phyloP scores from a whole-genome alignment of 2,888 invertebrate species.

The Unio pictorum region DNA sequence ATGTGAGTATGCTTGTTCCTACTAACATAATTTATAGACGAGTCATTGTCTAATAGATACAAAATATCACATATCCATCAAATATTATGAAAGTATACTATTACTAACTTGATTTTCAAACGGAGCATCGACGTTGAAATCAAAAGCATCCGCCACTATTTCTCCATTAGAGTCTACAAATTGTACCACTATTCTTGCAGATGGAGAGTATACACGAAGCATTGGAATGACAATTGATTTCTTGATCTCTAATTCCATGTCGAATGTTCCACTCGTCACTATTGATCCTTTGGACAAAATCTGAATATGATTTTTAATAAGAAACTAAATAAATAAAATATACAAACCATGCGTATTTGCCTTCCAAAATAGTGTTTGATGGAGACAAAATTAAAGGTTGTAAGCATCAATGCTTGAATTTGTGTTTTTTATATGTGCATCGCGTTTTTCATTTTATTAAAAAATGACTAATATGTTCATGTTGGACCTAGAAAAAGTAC shows the following conservation, averaged over 20 bases:
- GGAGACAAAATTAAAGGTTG: no score
- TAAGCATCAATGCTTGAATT: no score
- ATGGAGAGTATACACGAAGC: slow-evolving; percentile 75
- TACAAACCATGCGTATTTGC: slow-evolving; percentile 6
- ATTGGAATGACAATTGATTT: slow-evolving; percentile 77
- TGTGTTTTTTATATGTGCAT: no score
- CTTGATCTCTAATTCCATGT: neutral
- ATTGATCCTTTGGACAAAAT: no score
- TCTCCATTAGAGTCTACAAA: slow-evolving; percentile 76
- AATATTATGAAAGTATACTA: neutral
- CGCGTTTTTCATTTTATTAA: no score
- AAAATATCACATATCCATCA: no score
- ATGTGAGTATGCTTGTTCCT: no score
- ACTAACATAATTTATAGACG: no score
- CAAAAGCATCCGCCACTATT: slow-evolving; percentile 85
- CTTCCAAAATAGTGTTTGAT: neutral
- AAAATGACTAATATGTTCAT: no score
- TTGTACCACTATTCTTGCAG: slow-evolving; percentile 84
- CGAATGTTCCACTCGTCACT: no score
- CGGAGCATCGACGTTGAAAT: slow-evolving; percentile 83
- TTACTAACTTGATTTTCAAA: slow-evolving; percentile 78
- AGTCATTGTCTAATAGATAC: no score
- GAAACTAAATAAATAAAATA: neutral
- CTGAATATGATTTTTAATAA: neutral
- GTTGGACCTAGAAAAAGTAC: no score